phyloP scores from a whole-genome alignment of 2,797 vertebrate species.

The Percopsis omiscomaycus region DNA sequence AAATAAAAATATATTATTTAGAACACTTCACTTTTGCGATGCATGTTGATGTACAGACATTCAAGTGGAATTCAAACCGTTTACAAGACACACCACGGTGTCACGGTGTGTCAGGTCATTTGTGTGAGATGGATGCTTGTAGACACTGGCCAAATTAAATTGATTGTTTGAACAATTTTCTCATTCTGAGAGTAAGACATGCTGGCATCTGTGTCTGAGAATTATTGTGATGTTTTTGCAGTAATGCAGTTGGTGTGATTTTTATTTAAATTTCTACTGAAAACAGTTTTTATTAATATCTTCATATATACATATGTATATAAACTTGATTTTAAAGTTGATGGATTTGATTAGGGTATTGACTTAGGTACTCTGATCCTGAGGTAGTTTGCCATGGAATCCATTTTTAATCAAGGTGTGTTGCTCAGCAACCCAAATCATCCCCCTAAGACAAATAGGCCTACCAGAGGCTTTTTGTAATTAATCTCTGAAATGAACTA shows the following conservation, averaged over 20 bases:
- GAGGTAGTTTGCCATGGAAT: constrained; percentile 6
- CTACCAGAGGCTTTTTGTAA: background rate
- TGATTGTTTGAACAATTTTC: constrained; percentile 71
- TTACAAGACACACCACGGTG: constrained; percentile 76
- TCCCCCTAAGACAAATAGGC: constrained; percentile 48
- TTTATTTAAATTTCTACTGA: too few relatives aligned
- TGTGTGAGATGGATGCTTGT: constrained; percentile 78
- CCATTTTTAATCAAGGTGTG: constrained; percentile 54
- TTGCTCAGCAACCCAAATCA: constrained; percentile 64
- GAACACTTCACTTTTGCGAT: constrained; percentile 61
- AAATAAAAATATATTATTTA: constrained; percentile 32
- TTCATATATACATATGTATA: too few relatives aligned
- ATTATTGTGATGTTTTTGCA: too few relatives aligned
- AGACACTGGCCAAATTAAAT: constrained; percentile 77
- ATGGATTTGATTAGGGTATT: too few relatives aligned
- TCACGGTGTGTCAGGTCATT: constrained; percentile 50
- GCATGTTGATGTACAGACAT: constrained; percentile 79
- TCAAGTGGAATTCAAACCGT: constrained; percentile 85
- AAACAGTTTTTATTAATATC: too few relatives aligned
- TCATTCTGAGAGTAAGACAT: constrained; percentile 59
- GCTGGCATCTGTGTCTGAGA: too few relatives aligned
- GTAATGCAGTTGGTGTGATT: too few relatives aligned
- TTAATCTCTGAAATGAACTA: constrained; percentile 3
- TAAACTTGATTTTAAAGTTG: too few relatives aligned
- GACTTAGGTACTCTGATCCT: too few relatives aligned